phyloP scores from a whole-genome alignment of 2,113 vertebrate species.

The Sylvietta virens region DNA sequence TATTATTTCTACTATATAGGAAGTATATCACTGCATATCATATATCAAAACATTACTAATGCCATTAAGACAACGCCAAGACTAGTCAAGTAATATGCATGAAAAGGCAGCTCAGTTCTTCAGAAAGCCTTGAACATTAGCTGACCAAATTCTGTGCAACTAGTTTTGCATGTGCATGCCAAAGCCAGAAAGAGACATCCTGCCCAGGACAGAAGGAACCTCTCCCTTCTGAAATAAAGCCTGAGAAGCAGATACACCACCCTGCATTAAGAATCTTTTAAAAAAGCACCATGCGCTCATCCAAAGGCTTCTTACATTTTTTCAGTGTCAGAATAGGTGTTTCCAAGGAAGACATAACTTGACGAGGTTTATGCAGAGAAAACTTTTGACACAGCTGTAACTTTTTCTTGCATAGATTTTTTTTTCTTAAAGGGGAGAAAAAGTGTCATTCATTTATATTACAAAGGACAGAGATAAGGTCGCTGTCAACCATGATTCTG shows the following conservation, averaged over 20 bases:
- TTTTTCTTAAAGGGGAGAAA: background rate
- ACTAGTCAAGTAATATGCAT: background rate
- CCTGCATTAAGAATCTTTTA: background rate
- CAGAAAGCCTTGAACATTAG: background rate
- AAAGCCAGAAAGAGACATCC: background rate
- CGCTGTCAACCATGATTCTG: background rate
- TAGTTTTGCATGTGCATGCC: background rate
- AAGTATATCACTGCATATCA: background rate
- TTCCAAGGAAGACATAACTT: background rate
- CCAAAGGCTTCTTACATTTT: background rate
- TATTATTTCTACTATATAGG: slow-evolving; percentile 37
- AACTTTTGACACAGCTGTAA: background rate
- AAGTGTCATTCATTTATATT: background rate
- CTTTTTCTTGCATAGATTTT: background rate
- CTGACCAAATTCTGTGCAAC: background rate
- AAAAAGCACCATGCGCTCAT: background rate
- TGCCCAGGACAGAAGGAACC: background rate
- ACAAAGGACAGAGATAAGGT: background rate
- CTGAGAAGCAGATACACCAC: background rate
- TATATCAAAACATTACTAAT: slow-evolving; percentile 51
- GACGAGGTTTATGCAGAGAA: background rate
- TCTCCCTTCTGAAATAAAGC: background rate
- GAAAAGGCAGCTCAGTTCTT: slow-evolving; percentile 6
- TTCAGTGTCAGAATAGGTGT: background rate
- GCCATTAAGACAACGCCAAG: slow-evolving; percentile 22